Evolutionary conservation across 2,797 vertebrate species (phyloP).

Genomic region (Anniella stebbinsi): DNA sequence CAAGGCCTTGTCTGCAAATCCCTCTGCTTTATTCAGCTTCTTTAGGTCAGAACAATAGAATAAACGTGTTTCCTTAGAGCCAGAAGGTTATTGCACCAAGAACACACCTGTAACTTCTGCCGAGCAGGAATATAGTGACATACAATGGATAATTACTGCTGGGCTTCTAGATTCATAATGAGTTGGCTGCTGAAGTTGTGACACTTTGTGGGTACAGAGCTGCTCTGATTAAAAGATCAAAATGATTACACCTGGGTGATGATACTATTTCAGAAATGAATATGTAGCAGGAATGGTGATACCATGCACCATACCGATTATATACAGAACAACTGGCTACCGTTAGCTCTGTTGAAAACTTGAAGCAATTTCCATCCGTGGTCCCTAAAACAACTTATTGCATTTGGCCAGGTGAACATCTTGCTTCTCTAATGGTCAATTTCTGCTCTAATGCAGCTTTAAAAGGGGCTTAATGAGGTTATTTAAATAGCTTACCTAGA

Average conservation of each 20-base stretch:
- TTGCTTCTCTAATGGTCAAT: constrained; percentile 12
- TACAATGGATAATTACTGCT: not conserved
- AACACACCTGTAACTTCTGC: not conserved
- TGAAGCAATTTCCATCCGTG: not conserved
- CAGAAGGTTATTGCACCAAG: not conserved
- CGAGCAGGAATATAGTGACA: not conserved
- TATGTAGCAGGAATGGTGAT: not conserved
- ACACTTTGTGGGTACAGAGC: not conserved
- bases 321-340: not conserved
- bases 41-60: not conserved
- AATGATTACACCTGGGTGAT: not conserved
- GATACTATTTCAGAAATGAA: not conserved
- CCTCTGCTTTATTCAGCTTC: not conserved
- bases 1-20: not conserved
- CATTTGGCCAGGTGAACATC: not conserved
- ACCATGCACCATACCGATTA: not conserved
- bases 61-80: not conserved
- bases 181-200: not conserved
- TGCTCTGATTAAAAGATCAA: not conserved
- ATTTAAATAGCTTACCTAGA: constrained; percentile 3
- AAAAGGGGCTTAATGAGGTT: not conserved
- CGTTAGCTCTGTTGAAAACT: not conserved
- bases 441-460: constrained; percentile 17
- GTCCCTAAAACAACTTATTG: not conserved
- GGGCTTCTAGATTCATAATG: not conserved